Percentiles rank a stretch among this genome's conserved stretches.
Conservation (phyloP, 2,797 vertebrate species). For the Phataginus tricuspis region DNA sequence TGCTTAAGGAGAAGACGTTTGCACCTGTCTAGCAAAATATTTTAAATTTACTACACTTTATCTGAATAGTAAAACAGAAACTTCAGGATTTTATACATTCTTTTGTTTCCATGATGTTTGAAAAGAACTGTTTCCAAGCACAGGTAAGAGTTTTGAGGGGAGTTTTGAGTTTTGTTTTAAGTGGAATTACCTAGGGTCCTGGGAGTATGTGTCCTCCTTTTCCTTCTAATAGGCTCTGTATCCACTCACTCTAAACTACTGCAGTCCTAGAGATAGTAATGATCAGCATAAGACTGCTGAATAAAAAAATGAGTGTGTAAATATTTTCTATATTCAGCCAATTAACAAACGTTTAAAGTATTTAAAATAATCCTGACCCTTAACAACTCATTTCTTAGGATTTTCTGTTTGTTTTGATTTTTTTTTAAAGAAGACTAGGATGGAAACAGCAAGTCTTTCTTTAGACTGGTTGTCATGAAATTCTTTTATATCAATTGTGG, state of each 20-base stretch:
- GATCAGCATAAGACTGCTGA: neutral
- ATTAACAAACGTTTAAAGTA: neutral
- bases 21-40: neutral
- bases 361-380: neutral
- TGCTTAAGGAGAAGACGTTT: neutral
- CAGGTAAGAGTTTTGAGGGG: neutral
- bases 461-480: neutral
- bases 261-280: neutral
- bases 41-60: neutral
- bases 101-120: neutral
- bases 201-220: neutral
- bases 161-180: neutral
- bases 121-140: neutral
- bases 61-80: neutral
- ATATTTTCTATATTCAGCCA: neutral
- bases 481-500: neutral
- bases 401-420: constrained; percentile 34
- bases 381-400: neutral
- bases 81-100: neutral
- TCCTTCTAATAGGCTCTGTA: neutral
- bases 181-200: neutral
- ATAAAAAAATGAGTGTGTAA: neutral
- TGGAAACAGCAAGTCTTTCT: neutral
- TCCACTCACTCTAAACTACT: neutral
- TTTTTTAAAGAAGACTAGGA: neutral